Evolutionary conservation across 2,113 vertebrate genomes (phyloP).

Genomic region (Origma solitaria): DNA sequence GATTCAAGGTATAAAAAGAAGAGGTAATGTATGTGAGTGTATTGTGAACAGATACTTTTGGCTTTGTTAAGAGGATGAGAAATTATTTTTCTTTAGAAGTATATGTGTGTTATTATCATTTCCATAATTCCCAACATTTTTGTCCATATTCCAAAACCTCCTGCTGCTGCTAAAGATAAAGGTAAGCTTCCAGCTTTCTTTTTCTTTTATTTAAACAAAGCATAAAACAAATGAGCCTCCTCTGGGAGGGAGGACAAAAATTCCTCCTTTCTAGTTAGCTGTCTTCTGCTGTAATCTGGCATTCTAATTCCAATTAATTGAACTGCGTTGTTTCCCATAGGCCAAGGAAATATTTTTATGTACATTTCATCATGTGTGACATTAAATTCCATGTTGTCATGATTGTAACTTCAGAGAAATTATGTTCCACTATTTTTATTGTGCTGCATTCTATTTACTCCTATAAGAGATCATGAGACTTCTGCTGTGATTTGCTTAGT

Average conservation of each 20-base stretch:
- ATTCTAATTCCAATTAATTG: neutral
- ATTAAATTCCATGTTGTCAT: neutral
- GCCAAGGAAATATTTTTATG: neutral
- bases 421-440: neutral
- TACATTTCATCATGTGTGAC: neutral
- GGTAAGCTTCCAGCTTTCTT: neutral
- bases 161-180: conserved; percentile 21
- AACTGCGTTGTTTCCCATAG: neutral
- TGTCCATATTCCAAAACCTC: neutral
- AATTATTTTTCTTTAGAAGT: neutral
- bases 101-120: neutral
- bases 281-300: neutral
- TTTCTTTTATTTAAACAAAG: neutral
- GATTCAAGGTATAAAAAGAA: neutral
- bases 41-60: neutral
- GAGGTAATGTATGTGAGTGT: fast-evolving
- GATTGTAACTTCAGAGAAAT: neutral
- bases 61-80: neutral
- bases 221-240: neutral
- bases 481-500: neutral
- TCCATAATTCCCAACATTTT: neutral
- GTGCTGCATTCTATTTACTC: neutral
- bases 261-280: neutral
- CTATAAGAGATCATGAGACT: neutral
- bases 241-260: neutral